Conservation (phyloP, 2,888 invertebrate species). For the Calameuta pallipes region DNA sequence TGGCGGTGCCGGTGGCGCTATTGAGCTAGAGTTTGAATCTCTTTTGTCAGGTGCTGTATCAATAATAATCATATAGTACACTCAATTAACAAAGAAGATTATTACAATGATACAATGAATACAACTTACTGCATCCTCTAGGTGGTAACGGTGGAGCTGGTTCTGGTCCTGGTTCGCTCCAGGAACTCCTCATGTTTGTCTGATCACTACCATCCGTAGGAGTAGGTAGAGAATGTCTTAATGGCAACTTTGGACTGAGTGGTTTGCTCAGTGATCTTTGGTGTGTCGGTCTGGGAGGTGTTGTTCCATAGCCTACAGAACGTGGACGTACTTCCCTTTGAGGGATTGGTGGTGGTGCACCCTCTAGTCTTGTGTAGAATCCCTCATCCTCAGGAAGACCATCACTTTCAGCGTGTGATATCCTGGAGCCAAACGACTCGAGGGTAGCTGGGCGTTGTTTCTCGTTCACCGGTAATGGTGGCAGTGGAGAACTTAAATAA, state of each 20-base stretch:
- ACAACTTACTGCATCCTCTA: conserved; percentile 75
- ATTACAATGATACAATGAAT: background rate
- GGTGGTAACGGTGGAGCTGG: conserved; percentile 86
- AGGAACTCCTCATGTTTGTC: conserved; percentile 68
- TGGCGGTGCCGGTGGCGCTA: conserved; percentile 67
- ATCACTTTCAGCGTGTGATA: conserved; percentile 57
- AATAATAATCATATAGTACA: conserved; percentile 12
- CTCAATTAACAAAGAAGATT: background rate
- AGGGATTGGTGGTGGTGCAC: conserved; percentile 71
- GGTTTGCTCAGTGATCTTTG: conserved; percentile 69
- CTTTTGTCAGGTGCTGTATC: conserved; percentile 70
- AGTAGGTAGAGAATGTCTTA: conserved; percentile 69
- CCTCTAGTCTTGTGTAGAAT: conserved; percentile 60
- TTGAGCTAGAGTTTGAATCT: conserved; percentile 64
- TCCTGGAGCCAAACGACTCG: conserved; percentile 52
- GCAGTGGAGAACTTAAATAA: conserved; percentile 78
- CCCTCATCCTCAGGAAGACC: conserved; percentile 60
- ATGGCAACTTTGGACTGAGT: conserved; percentile 68
- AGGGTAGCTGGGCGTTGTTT: conserved; percentile 58
- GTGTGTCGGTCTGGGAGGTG: conserved; percentile 64
- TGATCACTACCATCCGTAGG: conserved; percentile 66
- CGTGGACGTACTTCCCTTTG: conserved; percentile 71
- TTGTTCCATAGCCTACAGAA: conserved; percentile 70
- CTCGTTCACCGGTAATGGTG: conserved; percentile 77
- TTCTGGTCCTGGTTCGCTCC: conserved; percentile 71